Evolutionary conservation across 2,113 vertebrate species (phyloP), one percentile per base, ranked within the genome.

Genomic region (Ptyas mucosa): DNA sequence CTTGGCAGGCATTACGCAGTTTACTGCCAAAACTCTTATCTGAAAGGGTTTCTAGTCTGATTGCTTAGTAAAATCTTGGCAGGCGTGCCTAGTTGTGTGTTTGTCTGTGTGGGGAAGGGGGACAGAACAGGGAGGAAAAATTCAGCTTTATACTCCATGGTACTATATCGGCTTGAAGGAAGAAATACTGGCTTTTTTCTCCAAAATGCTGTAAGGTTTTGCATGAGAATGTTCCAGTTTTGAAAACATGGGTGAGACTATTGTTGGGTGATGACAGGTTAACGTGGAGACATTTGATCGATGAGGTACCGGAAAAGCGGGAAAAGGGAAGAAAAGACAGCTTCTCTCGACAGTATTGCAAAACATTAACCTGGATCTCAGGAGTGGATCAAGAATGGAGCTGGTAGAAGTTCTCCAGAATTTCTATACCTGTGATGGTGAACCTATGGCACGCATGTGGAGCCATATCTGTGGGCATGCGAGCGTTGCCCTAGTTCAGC

Each of bases 281-380:
- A 81, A 81, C 34, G 9, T 20, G 3, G 34, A 81, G 20, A 43
- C 18, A 3, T 81, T 81, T 39, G 15, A 39, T 8, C 21, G 34
- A 39, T 43, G 34, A 21, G 39, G 2, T 39, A 61, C 7, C 21
- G 34, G 34, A 39, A 3, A 91, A 94, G 89, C n/a, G 95, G 95
- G 89, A 87, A 89, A 90, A 61, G 61, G 85, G 20, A 86, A 96
- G 24, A 94, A 94, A 95, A 96, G 9, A 91, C 90, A 93, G 81
- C 75, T 87, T 51, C 18, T 94, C 92, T 95, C 93, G 85, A 93
- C 91, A 91, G 64, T 95, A 90, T 88, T 87, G 94, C 90, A 95
- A 94, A 3, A 2, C 58, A 34, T 29, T 18, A 46, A 39, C 1
- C 61, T n/a, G 43, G 57, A n/a, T 69, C 89, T 29, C 46, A 9